Percentiles rank a stretch among this genome's conserved stretches.
phyloP scores from a whole-genome alignment of 1,140 invertebrate genomes.

The Drosophila tani region DNA sequence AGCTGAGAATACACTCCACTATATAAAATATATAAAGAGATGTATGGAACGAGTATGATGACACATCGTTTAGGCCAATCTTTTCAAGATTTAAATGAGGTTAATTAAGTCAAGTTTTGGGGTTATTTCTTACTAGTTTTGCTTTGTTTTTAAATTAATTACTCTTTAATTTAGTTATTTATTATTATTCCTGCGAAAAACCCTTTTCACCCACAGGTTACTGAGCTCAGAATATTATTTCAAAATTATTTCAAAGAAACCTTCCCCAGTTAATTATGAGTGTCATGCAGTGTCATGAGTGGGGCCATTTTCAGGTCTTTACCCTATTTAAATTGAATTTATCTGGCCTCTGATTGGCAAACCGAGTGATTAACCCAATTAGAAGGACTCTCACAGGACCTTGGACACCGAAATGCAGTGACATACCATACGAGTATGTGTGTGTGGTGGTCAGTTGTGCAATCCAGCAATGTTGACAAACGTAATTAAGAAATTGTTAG shows the following conservation, averaged over 20 bases:
- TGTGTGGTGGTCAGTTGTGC: constrained; percentile 28
- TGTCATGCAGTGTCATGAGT: too few relatives aligned
- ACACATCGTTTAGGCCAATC: constrained; percentile 27
- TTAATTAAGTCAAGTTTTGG: neutral
- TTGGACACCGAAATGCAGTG: constrained; percentile 8
- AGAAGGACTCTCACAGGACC: constrained; percentile 8
- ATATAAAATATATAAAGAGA: neutral
- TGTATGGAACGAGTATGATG: neutral
- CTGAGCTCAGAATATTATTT: neutral
- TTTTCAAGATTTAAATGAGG: neutral
- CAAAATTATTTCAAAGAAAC: neutral
- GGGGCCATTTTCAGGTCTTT: neutral
- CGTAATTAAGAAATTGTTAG: constrained; percentile 61
- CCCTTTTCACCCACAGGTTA: too few relatives aligned
- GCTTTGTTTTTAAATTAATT: neutral
- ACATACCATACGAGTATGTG: constrained; percentile 3
- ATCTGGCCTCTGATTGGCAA: constrained; percentile 11
- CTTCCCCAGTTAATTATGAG: too few relatives aligned
- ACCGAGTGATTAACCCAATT: constrained; percentile 32
- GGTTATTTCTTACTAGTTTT: neutral
- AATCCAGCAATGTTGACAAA: constrained; percentile 43
- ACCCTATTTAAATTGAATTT: constrained; percentile 12
- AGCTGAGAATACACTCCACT: constrained; percentile 1
- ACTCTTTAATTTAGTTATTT: too few relatives aligned
- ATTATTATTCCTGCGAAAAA: too few relatives aligned